Percentiles rank a stretch among this genome's conserved stretches.
phyloP scores from a whole-genome alignment of 2,888 invertebrate genomes.

The Chrysina gloriosa region DNA sequence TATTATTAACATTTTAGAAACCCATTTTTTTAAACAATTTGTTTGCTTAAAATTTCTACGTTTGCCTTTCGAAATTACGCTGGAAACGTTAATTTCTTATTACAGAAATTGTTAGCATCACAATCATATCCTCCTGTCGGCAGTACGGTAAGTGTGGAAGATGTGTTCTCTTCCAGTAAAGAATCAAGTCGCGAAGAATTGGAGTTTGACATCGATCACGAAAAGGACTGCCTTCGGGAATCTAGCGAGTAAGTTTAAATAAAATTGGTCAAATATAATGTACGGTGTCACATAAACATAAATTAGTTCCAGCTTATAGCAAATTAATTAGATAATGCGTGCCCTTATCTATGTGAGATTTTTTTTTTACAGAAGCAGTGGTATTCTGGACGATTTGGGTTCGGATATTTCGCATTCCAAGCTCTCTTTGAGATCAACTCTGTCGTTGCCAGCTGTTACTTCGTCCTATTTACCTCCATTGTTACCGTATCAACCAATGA shows the following conservation, averaged over 20 bases:
- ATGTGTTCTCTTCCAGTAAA: constrained; percentile 67
- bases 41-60: too few relatives aligned
- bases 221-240: constrained; percentile 52
- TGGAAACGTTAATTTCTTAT: constrained; percentile 25
- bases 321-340: constrained; percentile 3
- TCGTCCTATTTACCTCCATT: constrained; percentile 29
- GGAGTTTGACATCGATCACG: constrained; percentile 55
- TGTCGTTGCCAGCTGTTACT: constrained; percentile 63
- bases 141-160: constrained; percentile 60
- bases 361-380: constrained; percentile 66
- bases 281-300: too few relatives aligned
- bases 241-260: constrained; percentile 62
- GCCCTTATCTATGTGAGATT: constrained; percentile 16
- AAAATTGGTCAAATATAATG: constrained; percentile 19
- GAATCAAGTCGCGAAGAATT: constrained; percentile 70
- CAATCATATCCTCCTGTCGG: constrained; percentile 50
- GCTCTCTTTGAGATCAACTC: constrained; percentile 61
- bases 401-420: constrained; percentile 62
- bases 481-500: constrained; percentile 10
- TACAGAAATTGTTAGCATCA: constrained; percentile 34
- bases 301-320: too few relatives aligned
- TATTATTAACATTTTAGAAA: too few relatives aligned
- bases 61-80: too few relatives aligned
- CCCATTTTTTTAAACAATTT: too few relatives aligned
- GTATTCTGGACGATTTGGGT: constrained; percentile 70